A percentile compares a stretch with the other conserved stretches of the same genome.
phyloP scores from a whole-genome alignment of 2,797 vertebrate genomes.

The Leuciscus waleckii region DNA sequence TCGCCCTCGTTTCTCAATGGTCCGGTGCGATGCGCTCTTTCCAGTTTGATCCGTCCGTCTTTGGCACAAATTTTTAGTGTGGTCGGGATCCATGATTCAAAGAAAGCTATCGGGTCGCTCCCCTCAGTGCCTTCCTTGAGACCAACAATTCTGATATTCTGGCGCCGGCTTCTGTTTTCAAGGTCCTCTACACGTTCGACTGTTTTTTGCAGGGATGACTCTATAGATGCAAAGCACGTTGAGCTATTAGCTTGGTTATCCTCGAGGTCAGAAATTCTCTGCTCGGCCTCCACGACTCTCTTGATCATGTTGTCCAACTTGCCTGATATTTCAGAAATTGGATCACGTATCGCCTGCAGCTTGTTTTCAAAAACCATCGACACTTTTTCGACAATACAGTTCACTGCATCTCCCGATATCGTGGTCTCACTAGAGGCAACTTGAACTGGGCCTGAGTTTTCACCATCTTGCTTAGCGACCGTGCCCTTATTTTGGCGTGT shows the following conservation, averaged over 20 bases:
- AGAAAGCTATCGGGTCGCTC: no score
- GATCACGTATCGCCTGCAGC: not conserved
- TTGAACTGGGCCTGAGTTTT: not conserved
- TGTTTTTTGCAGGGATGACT: not conserved
- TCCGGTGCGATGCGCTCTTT: not conserved
- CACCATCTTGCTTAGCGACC: not conserved
- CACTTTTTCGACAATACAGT: not conserved
- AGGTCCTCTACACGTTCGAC: not conserved
- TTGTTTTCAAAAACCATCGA: not conserved
- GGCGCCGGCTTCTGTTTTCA: slow-evolving; percentile 11
- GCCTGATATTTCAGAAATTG: not conserved
- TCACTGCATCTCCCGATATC: not conserved
- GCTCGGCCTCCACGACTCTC: not conserved
- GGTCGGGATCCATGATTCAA: no score
- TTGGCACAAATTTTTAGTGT: no score
- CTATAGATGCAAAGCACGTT: not conserved
- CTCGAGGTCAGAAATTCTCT: not conserved
- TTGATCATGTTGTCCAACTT: slow-evolving; percentile 2
- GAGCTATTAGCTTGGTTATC: not conserved
- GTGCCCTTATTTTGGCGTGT: not conserved
- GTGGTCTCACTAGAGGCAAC: not conserved
- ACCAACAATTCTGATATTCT: slow-evolving; percentile 10
- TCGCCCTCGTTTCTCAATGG: not conserved
- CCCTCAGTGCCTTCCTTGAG: not conserved
- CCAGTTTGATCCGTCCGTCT: no score